phyloP scores from a whole-genome alignment of 2,888 invertebrate genomes.

The Drosophila fungiperda region DNA sequence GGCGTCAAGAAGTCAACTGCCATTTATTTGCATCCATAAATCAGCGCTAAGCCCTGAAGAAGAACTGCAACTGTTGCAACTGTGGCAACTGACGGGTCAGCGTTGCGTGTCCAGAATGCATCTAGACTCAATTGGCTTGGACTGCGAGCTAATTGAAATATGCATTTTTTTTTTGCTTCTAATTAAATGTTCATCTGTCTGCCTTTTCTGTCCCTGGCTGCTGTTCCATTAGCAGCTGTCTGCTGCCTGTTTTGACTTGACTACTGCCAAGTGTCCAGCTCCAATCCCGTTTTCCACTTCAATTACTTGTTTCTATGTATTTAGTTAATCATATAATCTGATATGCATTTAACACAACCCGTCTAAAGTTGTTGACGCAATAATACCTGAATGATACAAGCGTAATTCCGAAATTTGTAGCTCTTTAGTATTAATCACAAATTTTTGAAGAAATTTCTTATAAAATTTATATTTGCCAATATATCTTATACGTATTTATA shows the following conservation, averaged over 20 bases:
- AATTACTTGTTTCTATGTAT: constrained; percentile 36
- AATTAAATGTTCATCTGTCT: constrained; percentile 48
- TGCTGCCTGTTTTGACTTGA: background rate
- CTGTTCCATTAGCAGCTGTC: constrained; percentile 2
- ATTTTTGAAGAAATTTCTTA: background rate
- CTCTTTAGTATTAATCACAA: background rate
- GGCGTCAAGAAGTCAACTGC: constrained; percentile 61
- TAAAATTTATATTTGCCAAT: background rate
- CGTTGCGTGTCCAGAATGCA: constrained; percentile 25
- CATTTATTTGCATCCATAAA: constrained; percentile 71
- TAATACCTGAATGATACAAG: background rate
- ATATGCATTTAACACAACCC: constrained; percentile 44
- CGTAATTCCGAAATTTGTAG: background rate
- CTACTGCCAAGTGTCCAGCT: background rate
- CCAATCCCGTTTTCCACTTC: constrained; percentile 1
- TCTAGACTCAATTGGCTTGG: constrained; percentile 32
- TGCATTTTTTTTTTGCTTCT: constrained; percentile 51
- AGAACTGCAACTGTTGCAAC: background rate
- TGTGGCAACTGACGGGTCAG: constrained; percentile 15
- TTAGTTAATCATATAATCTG: constrained; percentile 42
- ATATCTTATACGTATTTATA: background rate
- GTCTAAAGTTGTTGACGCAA: background rate
- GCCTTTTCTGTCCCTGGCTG: background rate
- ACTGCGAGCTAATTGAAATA: constrained; percentile 57
- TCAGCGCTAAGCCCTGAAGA: constrained; percentile 20